Evolutionary conservation across 2,113 vertebrate species (phyloP).

Genomic region (Australoheros scitulus): DNA sequence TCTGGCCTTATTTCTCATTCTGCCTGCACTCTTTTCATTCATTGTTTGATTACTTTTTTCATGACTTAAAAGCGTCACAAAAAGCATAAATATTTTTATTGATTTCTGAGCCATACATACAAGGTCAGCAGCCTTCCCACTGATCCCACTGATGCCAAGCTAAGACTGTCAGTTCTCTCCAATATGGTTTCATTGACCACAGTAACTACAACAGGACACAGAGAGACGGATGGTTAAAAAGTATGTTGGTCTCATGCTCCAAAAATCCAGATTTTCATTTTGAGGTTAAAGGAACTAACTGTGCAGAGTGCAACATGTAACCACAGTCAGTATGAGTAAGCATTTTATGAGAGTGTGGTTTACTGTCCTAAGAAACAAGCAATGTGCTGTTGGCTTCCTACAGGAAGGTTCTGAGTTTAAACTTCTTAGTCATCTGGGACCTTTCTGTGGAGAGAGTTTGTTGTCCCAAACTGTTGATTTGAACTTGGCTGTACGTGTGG

Average conservation of each 20-base stretch:
- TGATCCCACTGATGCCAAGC: background rate
- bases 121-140: background rate
- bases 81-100: background rate
- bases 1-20: background rate
- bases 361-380: background rate
- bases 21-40: background rate
- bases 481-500: no score
- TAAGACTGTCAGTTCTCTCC: background rate
- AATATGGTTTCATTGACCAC: background rate
- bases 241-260: background rate
- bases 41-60: background rate
- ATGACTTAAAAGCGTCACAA: background rate
- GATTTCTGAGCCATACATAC: background rate
- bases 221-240: background rate
- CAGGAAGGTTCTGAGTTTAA: no score
- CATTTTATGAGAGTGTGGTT: background rate
- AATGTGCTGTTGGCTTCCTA: no score
- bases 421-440: no score
- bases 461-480: background rate
- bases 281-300: no score
- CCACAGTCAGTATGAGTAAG: background rate
- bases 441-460: background rate
- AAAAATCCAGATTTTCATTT: background rate
- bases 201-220: background rate
- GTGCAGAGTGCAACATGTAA: background rate